A percentile compares a stretch with the other conserved stretches of the same genome.
Evolutionary conservation across 2,888 invertebrate species (phyloP).

Genomic region (Acanthopleura granulata): DNA sequence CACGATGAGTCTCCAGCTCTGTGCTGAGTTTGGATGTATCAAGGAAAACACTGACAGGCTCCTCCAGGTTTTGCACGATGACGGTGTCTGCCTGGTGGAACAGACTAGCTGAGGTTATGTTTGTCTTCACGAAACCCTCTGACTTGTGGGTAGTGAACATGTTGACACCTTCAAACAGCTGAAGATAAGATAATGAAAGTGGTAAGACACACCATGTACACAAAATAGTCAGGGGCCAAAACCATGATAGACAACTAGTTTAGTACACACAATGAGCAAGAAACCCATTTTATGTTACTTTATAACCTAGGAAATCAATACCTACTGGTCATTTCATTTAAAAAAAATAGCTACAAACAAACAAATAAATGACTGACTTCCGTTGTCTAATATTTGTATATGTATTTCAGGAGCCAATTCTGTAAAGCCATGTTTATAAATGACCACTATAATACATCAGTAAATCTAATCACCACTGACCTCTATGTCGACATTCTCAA

Average conservation of each 20-base stretch:
- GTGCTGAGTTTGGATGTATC: conserved; percentile 1
- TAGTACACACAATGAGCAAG: no score
- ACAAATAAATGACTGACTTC: no score
- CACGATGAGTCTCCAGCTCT: neutral
- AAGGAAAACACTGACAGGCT: conserved; percentile 3
- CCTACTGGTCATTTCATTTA: no score
- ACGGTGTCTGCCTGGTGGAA: neutral
- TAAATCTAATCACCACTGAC: neutral
- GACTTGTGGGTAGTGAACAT: conserved; percentile 9
- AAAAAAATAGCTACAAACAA: no score
- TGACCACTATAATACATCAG: no score
- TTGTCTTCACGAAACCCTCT: neutral
- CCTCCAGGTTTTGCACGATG: neutral
- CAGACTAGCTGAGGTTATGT: conserved; percentile 10
- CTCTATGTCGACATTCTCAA: neutral
- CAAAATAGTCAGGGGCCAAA: no score
- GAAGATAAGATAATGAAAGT: neutral
- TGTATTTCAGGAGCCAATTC: no score
- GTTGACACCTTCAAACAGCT: conserved; percentile 13
- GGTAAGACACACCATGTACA: neutral
- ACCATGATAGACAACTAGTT: no score
- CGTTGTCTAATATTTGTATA: no score
- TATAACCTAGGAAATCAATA: no score
- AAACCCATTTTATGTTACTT: no score
- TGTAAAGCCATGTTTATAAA: no score